phyloP scores from a whole-genome alignment of 2,888 invertebrate species.

The Idaea straminata region DNA sequence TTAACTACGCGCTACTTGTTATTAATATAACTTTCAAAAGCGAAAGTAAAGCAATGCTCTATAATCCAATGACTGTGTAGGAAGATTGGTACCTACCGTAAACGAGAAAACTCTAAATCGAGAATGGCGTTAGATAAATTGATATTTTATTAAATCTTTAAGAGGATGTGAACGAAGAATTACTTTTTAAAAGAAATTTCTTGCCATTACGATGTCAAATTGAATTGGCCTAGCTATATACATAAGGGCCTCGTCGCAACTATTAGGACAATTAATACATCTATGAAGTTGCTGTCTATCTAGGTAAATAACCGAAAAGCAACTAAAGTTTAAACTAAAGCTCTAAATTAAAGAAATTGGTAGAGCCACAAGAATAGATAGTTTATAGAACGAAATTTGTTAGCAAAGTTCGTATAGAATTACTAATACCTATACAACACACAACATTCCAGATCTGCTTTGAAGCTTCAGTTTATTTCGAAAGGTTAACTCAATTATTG shows the following conservation, averaged over 20 bases:
- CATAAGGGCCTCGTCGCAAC: background rate
- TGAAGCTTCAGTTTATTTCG: background rate
- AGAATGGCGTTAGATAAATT: constrained; percentile 21
- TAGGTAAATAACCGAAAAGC: too few species aligned
- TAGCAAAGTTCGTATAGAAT: too few species aligned
- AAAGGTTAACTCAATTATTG: background rate
- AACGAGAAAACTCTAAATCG: constrained; percentile 21
- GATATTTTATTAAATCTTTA: constrained; percentile 21
- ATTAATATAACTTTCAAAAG: background rate
- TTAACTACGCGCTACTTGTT: background rate
- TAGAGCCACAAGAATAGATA: too few species aligned
- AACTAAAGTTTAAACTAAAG: too few species aligned
- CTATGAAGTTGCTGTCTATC: too few species aligned
- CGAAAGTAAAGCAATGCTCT: background rate
- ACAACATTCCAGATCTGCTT: background rate
- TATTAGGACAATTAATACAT: too few species aligned
- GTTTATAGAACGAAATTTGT: too few species aligned
- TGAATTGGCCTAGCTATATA: background rate
- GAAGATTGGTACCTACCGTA: constrained; percentile 4
- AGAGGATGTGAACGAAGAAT: constrained; percentile 2
- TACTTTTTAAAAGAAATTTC: constrained; percentile 4
- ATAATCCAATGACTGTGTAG: background rate
- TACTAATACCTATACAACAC: too few species aligned
- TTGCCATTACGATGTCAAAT: background rate
- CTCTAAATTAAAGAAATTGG: too few species aligned